These are phyloP conservation scores for Lasioglossum zephyrum DNA, from an alignment of 2,888 invertebrate species.

Conservation along the genomic window DNA sequence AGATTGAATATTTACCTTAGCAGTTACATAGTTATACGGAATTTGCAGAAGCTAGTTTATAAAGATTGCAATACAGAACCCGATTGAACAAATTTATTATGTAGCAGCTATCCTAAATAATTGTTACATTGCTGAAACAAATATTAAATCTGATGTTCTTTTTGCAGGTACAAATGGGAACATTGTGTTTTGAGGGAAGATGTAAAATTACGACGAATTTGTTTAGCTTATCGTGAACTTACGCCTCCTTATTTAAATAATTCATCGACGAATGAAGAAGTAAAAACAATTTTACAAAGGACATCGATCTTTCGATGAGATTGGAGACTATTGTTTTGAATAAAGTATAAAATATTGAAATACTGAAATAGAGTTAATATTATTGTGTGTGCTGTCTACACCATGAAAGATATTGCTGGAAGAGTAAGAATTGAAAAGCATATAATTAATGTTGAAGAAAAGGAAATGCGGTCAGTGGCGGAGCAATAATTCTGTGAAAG, in stretches of 20 bases:
- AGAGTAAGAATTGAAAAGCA: background rate
- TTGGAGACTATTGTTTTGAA: constrained; percentile 20
- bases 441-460: background rate
- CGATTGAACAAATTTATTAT: background rate
- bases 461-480: background rate
- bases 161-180: constrained; percentile 92
- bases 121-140: background rate
- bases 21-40: background rate
- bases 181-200: constrained; percentile 95
- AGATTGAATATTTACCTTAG: background rate
- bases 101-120: background rate
- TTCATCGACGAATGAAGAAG: constrained; percentile 86
- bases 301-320: constrained; percentile 86
- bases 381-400: constrained; percentile 15
- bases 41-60: background rate
- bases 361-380: constrained; percentile 27
- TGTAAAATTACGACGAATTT: constrained; percentile 91
- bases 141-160: constrained; percentile 11
- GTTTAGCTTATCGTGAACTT: constrained; percentile 97
- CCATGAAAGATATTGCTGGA: background rate
- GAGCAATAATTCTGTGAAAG: background rate
- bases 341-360: constrained; percentile 23
- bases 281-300: constrained; percentile 86
- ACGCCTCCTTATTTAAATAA: constrained; percentile 91
- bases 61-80: background rate